These are phyloP conservation scores for Yoshiicerus persimilis DNA, from an alignment of 1,140 invertebrate genomes.

Conservation along the genomic window DNA sequence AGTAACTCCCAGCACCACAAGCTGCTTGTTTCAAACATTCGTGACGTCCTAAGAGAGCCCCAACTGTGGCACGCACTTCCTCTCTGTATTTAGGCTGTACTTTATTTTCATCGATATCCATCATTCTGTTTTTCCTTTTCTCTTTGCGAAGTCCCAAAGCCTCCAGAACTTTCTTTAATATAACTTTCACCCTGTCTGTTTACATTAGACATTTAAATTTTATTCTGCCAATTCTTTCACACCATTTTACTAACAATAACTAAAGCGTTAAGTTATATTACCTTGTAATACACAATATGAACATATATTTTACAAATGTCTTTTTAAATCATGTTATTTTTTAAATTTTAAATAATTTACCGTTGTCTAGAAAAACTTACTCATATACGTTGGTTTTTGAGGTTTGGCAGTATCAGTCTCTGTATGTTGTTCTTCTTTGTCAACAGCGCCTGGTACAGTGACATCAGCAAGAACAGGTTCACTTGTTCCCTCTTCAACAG, in stretches of 20 bases:
- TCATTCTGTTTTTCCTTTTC: conserved; percentile 29
- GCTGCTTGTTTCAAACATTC: conserved; percentile 42
- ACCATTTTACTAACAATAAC: background rate
- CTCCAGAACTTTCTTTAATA: conserved; percentile 37
- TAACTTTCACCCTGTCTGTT: conserved; percentile 7
- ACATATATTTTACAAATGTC: no score
- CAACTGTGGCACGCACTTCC: conserved; percentile 43
- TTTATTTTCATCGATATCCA: conserved; percentile 24
- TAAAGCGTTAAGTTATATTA: background rate
- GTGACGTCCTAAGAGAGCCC: conserved; percentile 38
- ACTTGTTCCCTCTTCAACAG: background rate
- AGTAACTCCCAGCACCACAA: conserved; percentile 43
- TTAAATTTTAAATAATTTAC: no score
- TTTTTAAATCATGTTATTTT: no score
- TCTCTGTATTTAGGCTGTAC: conserved; percentile 15
- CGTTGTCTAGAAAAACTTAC: background rate
- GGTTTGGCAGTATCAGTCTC: background rate
- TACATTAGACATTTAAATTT: background rate
- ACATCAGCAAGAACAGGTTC: background rate
- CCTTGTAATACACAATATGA: no score
- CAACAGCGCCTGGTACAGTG: background rate
- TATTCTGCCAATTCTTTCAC: background rate
- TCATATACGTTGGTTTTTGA: conserved; percentile 8
- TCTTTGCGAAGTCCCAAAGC: conserved; percentile 25
- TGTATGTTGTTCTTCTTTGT: conserved; percentile 21